Conservation (phyloP, 2,888 invertebrate species). For the Mactromeris polynyma region DNA sequence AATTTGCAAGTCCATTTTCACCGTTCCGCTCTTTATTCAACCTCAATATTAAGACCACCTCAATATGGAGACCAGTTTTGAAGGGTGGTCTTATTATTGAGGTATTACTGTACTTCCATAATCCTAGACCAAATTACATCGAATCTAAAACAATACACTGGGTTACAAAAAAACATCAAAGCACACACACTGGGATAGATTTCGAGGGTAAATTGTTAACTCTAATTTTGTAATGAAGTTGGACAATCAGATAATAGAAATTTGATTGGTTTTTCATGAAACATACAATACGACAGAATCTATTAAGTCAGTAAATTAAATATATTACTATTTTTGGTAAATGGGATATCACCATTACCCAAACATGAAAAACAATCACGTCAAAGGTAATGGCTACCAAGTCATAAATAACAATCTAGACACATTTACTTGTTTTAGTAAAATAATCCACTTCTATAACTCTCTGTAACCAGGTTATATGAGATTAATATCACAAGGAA, state of each 20-base stretch:
- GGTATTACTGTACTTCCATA: no score
- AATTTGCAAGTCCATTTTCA: no score
- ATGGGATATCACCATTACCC: neutral
- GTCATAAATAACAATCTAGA: neutral
- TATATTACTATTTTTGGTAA: neutral
- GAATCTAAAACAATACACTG: no score
- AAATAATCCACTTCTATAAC: neutral
- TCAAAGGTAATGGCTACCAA: neutral
- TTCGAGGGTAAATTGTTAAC: neutral
- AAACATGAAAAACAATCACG: neutral
- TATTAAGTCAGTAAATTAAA: neutral
- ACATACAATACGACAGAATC: neutral
- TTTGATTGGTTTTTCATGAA: slow-evolving; percentile 18
- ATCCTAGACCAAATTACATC: no score
- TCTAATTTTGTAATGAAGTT: neutral
- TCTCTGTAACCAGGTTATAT: neutral
- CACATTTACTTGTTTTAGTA: neutral
- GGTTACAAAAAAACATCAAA: neutral
- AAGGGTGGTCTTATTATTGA: no score
- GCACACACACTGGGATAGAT: neutral
- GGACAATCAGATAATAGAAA: neutral
- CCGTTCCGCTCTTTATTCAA: no score
- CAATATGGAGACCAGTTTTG: no score
- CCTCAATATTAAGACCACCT: no score
- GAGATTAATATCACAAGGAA: neutral